phyloP scores from a whole-genome alignment of 2,113 vertebrate genomes.

The Protobothrops mucrosquamatus region DNA sequence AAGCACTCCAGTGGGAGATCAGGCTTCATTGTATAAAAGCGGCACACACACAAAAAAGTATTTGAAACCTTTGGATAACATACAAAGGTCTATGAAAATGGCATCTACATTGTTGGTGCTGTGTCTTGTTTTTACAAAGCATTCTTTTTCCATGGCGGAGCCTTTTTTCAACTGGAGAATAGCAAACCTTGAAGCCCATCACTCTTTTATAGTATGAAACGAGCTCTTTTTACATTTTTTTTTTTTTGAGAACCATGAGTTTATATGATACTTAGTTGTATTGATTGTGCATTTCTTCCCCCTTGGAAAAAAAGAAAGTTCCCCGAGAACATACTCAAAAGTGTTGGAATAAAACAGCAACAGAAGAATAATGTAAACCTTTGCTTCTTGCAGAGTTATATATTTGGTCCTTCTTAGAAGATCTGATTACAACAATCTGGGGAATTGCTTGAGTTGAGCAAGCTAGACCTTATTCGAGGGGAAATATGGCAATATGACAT shows the following conservation, averaged over 20 bases:
- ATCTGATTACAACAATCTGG: not conserved
- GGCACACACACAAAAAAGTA: not conserved
- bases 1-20: slow-evolving; percentile 10
- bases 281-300: slow-evolving; percentile 8
- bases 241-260: slow-evolving; percentile 44
- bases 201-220: slow-evolving; percentile 31
- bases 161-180: slow-evolving; percentile 44
- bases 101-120: not conserved
- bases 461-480: not conserved
- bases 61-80: slow-evolving; percentile 28
- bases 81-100: slow-evolving; percentile 30
- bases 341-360: slow-evolving; percentile 18
- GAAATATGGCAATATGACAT: not conserved
- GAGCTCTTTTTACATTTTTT: slow-evolving; percentile 37
- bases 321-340: slow-evolving; percentile 23
- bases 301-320: not conserved
- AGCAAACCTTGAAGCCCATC: slow-evolving; percentile 15
- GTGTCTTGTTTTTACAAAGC: slow-evolving; percentile 37
- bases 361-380: not conserved
- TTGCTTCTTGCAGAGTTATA: not conserved
- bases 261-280: slow-evolving; percentile 42
- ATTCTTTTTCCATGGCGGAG: slow-evolving; percentile 31
- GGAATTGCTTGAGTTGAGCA: slow-evolving; percentile 4
- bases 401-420: slow-evolving; percentile 3
- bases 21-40: not conserved